Conservation (phyloP, 2,113 vertebrate species). For the Calypte anna region DNA sequence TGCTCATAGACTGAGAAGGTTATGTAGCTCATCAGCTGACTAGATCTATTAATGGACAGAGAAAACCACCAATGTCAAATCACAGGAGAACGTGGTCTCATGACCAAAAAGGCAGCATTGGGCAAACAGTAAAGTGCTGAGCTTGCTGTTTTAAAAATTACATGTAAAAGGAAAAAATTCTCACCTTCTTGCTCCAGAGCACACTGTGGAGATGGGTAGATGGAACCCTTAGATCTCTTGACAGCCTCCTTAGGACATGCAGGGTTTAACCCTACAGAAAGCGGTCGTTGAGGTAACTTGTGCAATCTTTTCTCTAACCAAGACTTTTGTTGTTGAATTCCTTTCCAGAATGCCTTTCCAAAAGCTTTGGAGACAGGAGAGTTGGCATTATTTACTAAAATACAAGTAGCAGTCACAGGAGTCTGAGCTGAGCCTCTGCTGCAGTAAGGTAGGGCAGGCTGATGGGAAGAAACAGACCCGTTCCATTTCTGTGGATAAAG, state of each 20-base stretch:
- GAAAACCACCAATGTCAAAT: background rate
- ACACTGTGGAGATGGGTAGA: background rate
- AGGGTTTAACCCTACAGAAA: background rate
- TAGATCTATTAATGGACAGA: background rate
- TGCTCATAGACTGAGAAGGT: background rate
- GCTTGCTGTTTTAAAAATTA: background rate
- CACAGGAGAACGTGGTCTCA: background rate
- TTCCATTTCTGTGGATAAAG: background rate
- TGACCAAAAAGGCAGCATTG: background rate
- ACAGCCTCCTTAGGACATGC: background rate
- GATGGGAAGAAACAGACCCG: rapidly evolving
- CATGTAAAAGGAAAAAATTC: background rate
- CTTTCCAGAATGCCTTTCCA: background rate
- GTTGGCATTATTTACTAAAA: background rate
- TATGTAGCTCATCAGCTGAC: background rate
- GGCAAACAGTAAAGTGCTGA: background rate
- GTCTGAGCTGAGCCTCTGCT: background rate
- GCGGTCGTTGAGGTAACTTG: background rate
- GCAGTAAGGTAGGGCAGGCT: background rate
- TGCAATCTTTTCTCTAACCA: background rate
- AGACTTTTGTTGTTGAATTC: background rate
- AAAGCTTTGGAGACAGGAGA: background rate
- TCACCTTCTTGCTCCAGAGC: background rate
- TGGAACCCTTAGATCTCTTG: background rate
- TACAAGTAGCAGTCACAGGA: background rate